A percentile compares a stretch with the other conserved stretches of the same genome.
Conservation (phyloP, 2,888 invertebrate genomes). For the Leptopilina drosophilae region DNA sequence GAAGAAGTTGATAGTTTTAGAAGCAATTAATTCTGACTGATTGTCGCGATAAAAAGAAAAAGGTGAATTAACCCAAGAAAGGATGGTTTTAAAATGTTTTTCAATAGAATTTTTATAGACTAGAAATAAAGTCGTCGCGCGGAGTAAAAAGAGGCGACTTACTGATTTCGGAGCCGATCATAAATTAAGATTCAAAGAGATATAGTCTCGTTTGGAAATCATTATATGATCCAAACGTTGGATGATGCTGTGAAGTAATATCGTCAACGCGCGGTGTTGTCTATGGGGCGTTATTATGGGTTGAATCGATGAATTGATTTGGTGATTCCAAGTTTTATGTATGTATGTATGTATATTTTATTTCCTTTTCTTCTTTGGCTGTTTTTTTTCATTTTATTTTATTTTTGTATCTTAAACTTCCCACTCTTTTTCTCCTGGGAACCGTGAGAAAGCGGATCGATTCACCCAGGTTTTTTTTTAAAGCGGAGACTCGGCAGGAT, state of each 20-base stretch:
- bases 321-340: constrained; percentile 50
- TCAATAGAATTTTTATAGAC: constrained; percentile 36
- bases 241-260: constrained; percentile 19
- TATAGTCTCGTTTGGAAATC: constrained; percentile 34
- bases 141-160: constrained; percentile 5
- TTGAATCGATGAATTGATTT: constrained; percentile 58
- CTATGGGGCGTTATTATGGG: constrained; percentile 50
- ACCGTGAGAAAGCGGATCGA: constrained; percentile 71
- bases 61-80: neutral
- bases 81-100: constrained; percentile 24
- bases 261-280: constrained; percentile 10
- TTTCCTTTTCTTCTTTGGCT: constrained; percentile 1
- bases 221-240: constrained; percentile 22
- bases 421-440: constrained; percentile 55
- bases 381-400: constrained; percentile 52
- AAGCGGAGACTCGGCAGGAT: constrained; percentile 55
- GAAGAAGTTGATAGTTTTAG: constrained; percentile 38
- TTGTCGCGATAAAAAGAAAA: neutral
- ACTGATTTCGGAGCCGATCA: constrained; percentile 21
- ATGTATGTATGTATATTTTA: neutral
- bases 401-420: constrained; percentile 39
- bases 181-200: constrained; percentile 42
- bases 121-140: constrained; percentile 32
- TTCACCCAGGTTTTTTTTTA: constrained; percentile 66
- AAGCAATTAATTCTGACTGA: constrained; percentile 55